phyloP scores from a whole-genome alignment of 2,113 vertebrate species.

The Buteo buteo region DNA sequence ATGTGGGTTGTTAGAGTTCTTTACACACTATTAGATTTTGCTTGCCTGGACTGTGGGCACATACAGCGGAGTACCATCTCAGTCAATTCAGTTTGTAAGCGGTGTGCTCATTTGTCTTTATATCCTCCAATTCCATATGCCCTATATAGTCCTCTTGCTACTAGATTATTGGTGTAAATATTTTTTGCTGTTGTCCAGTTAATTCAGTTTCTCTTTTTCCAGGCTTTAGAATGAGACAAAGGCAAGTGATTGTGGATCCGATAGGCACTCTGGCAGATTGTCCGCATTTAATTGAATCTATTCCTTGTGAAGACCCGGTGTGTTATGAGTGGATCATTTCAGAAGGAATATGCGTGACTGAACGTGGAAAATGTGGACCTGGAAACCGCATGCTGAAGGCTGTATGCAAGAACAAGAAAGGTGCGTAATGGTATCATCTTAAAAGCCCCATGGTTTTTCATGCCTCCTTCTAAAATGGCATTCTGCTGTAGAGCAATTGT shows the following conservation, averaged over 20 bases:
- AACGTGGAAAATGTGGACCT: slow-evolving; percentile 79
- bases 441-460: neutral
- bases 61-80: neutral
- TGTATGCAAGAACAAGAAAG: slow-evolving; percentile 77
- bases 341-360: slow-evolving; percentile 75
- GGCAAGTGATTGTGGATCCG: slow-evolving; percentile 76
- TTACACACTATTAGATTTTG: neutral
- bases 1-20: neutral
- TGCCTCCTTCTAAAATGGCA: neutral
- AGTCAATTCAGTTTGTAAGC: neutral
- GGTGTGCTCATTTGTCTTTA: neutral
- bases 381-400: slow-evolving; percentile 77
- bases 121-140: neutral
- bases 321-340: slow-evolving; percentile 83
- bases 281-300: slow-evolving; percentile 84
- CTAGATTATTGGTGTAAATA: neutral
- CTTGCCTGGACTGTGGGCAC: neutral
- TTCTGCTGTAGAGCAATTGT: neutral
- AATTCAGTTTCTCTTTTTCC: neutral
- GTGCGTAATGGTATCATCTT: slow-evolving; percentile 55
- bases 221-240: slow-evolving; percentile 87
- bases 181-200: neutral
- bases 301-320: slow-evolving; percentile 86
- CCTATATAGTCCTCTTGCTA: accelerated
- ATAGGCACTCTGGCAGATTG: slow-evolving; percentile 68